Percentiles rank a stretch among this genome's conserved stretches.
Evolutionary conservation across 2,888 invertebrate genomes (phyloP).

Genomic region (Calliscelio sp.): DNA sequence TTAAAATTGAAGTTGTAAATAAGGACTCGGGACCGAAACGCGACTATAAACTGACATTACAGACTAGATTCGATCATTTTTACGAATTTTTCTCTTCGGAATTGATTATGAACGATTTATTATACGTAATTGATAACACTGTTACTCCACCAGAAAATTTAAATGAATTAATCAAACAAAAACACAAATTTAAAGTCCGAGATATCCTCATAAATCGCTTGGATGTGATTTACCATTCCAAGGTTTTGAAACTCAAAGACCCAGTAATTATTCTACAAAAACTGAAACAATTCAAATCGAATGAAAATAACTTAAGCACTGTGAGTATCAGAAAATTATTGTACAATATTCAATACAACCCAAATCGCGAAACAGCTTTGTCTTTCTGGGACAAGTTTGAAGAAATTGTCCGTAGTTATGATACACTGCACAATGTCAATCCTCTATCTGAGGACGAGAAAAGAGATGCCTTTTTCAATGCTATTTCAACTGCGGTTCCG

Average conservation of each 20-base stretch:
- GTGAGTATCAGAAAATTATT: conserved; percentile 44
- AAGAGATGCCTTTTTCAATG: conserved; percentile 46
- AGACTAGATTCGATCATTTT: conserved; percentile 68
- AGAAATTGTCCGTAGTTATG: conserved; percentile 56
- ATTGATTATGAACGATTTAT: background rate
- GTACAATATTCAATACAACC: conserved; percentile 44
- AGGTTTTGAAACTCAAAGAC: background rate
- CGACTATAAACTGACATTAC: conserved; percentile 60
- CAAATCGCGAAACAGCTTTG: conserved; percentile 55
- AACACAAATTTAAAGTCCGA: conserved; percentile 62
- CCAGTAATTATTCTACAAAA: background rate
- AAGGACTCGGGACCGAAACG: too few relatives aligned
- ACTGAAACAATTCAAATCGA: background rate
- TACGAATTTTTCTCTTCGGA: conserved; percentile 68
- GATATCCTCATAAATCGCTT: conserved; percentile 53
- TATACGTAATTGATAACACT: conserved; percentile 48
- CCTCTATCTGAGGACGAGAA: background rate
- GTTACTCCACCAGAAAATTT: conserved; percentile 47
- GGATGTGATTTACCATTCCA: background rate
- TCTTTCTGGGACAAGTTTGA: conserved; percentile 45
- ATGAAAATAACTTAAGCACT: conserved; percentile 65
- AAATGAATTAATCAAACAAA: conserved; percentile 55
- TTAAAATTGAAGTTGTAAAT: too few relatives aligned
- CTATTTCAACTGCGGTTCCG: background rate
- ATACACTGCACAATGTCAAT: background rate